These are phyloP conservation scores for Vandiemenella viatica DNA, from an alignment of 2,888 invertebrate species.

Conservation along the genomic window DNA sequence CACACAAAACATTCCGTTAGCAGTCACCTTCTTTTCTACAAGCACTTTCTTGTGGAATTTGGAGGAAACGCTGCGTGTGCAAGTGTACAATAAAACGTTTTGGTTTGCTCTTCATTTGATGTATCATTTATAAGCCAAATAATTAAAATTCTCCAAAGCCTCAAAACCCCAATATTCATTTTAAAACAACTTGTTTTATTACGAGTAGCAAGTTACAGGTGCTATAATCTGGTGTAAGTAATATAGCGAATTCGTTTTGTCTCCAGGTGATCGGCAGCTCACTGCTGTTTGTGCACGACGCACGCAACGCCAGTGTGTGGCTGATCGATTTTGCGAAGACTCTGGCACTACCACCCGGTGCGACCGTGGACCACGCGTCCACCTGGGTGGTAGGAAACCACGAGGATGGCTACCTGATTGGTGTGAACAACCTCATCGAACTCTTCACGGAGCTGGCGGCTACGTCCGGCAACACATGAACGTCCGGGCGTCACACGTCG, in stretches of 20 bases:
- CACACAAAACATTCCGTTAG: too few relatives aligned
- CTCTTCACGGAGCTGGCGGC: conserved; percentile 52
- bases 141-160: too few relatives aligned
- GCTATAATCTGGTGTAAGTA: too few relatives aligned
- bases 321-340: conserved; percentile 97
- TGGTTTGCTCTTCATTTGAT: not conserved
- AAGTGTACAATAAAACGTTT: too few relatives aligned
- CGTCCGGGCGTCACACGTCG: too few relatives aligned
- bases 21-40: too few relatives aligned
- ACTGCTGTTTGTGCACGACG: conserved; percentile 85
- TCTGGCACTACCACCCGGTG: conserved; percentile 57
- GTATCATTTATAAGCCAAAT: too few relatives aligned
- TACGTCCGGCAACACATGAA: not conserved
- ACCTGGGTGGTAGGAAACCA: conserved; percentile 86
- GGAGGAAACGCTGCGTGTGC: too few relatives aligned
- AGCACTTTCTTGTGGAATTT: too few relatives aligned
- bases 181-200: not conserved
- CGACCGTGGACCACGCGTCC: conserved; percentile 60
- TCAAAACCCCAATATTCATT: too few relatives aligned
- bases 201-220: too few relatives aligned
- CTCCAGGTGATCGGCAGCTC: conserved; percentile 79
- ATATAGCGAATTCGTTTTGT: too few relatives aligned
- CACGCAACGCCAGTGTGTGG: conserved; percentile 79
- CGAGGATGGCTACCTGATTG: conserved; percentile 89
- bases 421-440: conserved; percentile 76